Evolutionary conservation across 2,113 vertebrate genomes (phyloP).

Genomic region (Xiphophorus couchianus): DNA sequence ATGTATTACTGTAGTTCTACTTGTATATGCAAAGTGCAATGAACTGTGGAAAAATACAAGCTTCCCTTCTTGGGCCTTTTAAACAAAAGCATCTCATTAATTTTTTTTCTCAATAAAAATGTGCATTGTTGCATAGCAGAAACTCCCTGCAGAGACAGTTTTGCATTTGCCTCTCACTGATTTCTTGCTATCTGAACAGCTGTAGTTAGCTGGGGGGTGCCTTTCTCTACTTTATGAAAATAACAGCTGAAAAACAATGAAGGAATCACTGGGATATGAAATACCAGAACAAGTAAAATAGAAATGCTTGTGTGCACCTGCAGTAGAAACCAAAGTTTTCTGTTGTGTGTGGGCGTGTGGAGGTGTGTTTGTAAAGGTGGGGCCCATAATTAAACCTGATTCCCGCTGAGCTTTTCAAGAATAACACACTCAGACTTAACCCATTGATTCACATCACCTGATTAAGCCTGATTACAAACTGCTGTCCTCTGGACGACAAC

Average conservation of each 20-base stretch:
- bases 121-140: constrained; percentile 14
- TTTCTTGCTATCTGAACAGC: constrained; percentile 60
- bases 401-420: constrained; percentile 41
- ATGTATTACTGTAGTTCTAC: not conserved
- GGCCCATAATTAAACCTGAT: constrained; percentile 37
- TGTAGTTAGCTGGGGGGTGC: constrained; percentile 55
- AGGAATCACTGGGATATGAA: constrained; percentile 33
- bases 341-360: not conserved
- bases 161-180: constrained; percentile 52
- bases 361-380: not conserved
- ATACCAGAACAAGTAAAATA: constrained; percentile 25
- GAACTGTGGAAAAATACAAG: not conserved
- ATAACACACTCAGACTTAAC: constrained; percentile 9
- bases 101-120: constrained; percentile 9
- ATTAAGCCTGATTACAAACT: constrained; percentile 56
- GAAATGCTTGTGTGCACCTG: constrained; percentile 2
- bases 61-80: not conserved
- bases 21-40: no score
- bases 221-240: constrained; percentile 33
- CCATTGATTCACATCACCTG: constrained; percentile 26
- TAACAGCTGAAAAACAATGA: constrained; percentile 54
- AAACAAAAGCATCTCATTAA: not conserved
- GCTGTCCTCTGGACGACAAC: constrained; percentile 35
- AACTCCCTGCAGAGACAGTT: constrained; percentile 49
- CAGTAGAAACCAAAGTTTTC: not conserved